Evolutionary conservation across 2,797 vertebrate genomes (phyloP).

Genomic region (Bucorvus abyssinicus): DNA sequence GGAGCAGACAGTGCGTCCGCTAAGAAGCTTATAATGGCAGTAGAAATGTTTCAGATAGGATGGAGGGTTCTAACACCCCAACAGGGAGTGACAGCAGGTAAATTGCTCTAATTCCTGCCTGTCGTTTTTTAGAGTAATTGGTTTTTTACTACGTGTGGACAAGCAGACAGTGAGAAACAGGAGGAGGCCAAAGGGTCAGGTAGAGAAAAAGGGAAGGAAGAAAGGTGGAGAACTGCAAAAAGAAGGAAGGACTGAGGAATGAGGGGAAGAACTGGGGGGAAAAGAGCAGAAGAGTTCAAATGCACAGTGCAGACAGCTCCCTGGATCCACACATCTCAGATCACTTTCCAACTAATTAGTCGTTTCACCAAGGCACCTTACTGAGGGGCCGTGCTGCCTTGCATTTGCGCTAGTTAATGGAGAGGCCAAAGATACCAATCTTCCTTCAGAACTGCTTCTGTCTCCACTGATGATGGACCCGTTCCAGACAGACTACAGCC

Average conservation of each 20-base stretch:
- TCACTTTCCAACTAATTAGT: background rate
- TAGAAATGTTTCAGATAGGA: background rate
- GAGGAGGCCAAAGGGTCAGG: background rate
- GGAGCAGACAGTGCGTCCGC: background rate
- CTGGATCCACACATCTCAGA: background rate
- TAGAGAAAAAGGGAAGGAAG: background rate
- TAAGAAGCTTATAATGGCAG: background rate
- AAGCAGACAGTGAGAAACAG: background rate
- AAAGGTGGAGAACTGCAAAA: background rate
- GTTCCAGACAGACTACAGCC: background rate
- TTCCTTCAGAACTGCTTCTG: background rate
- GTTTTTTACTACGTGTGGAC: background rate
- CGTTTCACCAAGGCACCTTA: background rate
- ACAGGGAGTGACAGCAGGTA: background rate
- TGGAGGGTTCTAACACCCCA: background rate
- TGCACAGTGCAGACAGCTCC: rapidly evolving
- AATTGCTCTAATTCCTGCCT: background rate
- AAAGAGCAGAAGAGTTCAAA: background rate
- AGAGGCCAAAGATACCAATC: background rate
- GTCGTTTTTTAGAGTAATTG: background rate
- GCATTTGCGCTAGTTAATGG: background rate
- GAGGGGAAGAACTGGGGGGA: rapidly evolving
- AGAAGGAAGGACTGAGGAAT: background rate
- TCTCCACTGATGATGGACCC: background rate
- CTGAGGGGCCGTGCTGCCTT: background rate